Evolutionary conservation across 92 coral and sea anemone species (phyloP).

Genomic region (Pocillopora grandis): DNA sequence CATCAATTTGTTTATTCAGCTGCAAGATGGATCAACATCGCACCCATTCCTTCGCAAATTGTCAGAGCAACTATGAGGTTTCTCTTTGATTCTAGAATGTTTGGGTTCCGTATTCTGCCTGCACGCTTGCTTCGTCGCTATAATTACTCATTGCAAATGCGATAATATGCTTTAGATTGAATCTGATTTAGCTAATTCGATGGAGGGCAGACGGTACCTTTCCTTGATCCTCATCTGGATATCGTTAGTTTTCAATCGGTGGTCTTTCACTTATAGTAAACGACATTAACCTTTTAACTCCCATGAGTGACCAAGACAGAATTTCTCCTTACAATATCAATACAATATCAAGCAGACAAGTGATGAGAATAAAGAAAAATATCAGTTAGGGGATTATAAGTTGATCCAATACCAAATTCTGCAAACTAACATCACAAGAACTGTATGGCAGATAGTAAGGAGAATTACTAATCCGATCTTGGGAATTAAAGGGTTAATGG

Average conservation of each 20-base stretch:
- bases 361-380: too few species aligned
- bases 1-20: constrained; percentile 4
- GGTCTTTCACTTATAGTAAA: not conserved
- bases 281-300: too few species aligned
- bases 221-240: constrained; percentile 19
- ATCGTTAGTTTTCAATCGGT: constrained; percentile 5
- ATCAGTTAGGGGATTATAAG: too few species aligned
- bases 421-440: too few species aligned
- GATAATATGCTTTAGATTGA: constrained; percentile 40
- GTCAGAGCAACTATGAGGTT: not conserved
- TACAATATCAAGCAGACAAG: too few species aligned
- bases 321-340: too few species aligned
- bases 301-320: too few species aligned
- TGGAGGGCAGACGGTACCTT: not conserved
- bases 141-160: not conserved
- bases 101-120: not conserved
- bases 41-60: constrained; percentile 1
- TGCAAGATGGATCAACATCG: not conserved
- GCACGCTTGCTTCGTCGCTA: not conserved
- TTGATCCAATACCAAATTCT: too few species aligned
- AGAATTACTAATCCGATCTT: too few species aligned
- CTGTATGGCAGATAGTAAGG: too few species aligned
- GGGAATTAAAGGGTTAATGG: too few species aligned
- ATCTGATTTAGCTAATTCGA: too few species aligned
- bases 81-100: not conserved